phyloP scores from a whole-genome alignment of 2,888 invertebrate species.

The Cremastinae sp. region DNA sequence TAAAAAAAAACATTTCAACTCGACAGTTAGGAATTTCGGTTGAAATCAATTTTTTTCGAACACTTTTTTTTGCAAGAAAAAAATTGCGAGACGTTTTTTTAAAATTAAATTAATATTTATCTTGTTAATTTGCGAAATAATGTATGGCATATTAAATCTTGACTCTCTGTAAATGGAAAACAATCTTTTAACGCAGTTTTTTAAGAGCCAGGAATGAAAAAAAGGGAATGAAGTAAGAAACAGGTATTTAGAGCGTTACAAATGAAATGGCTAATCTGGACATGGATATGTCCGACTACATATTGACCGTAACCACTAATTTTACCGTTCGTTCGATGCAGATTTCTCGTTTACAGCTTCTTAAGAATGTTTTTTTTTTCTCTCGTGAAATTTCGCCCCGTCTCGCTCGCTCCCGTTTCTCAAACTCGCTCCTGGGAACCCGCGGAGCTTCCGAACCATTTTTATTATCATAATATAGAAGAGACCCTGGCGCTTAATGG shows the following conservation, averaged over 20 bases:
- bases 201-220: not conserved
- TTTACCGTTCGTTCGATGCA: conserved; percentile 57
- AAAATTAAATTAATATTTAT: not conserved
- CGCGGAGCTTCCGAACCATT: conserved; percentile 38
- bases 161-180: not conserved
- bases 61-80: no score
- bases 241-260: conserved; percentile 17
- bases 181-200: conserved; percentile 26
- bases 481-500: conserved; percentile 34
- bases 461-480: conserved; percentile 44
- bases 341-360: conserved; percentile 28
- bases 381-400: not conserved
- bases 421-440: conserved; percentile 28
- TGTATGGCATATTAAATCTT: no score
- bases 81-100: not conserved
- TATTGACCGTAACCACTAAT: conserved; percentile 60
- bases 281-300: conserved; percentile 44
- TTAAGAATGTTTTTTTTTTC: not conserved
- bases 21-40: no score
- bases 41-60: no score
- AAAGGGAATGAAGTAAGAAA: not conserved
- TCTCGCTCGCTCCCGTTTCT: not conserved
- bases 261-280: conserved; percentile 29
- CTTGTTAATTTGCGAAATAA: no score
- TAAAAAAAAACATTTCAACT: no score